Evolutionary conservation across 1,140 invertebrate species (phyloP).

Genomic region (Sarcophaga peregrina): DNA sequence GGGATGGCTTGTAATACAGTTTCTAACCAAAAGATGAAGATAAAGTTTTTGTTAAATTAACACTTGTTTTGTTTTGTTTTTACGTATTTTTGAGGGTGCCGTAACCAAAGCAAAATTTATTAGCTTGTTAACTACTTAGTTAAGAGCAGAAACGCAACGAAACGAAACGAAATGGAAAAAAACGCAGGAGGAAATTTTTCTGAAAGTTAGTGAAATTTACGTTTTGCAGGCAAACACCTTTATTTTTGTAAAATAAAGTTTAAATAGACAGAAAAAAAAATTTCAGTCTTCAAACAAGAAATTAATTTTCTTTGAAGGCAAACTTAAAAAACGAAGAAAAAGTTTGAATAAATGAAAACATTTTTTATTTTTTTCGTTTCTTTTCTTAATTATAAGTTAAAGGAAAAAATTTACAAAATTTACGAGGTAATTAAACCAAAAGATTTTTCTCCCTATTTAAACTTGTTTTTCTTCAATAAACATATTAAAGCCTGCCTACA

Average conservation of each 20-base stretch:
- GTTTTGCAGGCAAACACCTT: not conserved
- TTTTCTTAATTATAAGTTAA: not conserved
- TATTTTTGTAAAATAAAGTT: not conserved
- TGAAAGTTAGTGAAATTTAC: not conserved
- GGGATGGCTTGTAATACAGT: too few relatives aligned
- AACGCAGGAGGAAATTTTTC: not conserved
- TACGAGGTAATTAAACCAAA: not conserved
- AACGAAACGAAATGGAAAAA: not conserved
- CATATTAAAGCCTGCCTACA: not conserved
- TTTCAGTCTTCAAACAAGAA: not conserved
- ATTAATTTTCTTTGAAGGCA: not conserved
- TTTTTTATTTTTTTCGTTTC: not conserved
- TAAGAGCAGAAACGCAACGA: too few relatives aligned
- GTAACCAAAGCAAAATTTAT: conserved; percentile 4
- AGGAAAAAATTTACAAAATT: not conserved
- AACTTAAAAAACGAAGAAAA: not conserved
- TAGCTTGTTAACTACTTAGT: not conserved
- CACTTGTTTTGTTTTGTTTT: not conserved
- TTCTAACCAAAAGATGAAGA: too few relatives aligned
- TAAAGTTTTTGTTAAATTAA: not conserved
- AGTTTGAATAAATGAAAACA: not conserved
- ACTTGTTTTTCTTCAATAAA: not conserved
- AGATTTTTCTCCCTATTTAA: not conserved
- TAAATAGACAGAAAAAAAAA: not conserved
- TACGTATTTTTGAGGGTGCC: too few relatives aligned